These are phyloP conservation scores for Euglossa dilemma DNA, from an alignment of 1,140 invertebrate genomes.

Conservation along the genomic window DNA sequence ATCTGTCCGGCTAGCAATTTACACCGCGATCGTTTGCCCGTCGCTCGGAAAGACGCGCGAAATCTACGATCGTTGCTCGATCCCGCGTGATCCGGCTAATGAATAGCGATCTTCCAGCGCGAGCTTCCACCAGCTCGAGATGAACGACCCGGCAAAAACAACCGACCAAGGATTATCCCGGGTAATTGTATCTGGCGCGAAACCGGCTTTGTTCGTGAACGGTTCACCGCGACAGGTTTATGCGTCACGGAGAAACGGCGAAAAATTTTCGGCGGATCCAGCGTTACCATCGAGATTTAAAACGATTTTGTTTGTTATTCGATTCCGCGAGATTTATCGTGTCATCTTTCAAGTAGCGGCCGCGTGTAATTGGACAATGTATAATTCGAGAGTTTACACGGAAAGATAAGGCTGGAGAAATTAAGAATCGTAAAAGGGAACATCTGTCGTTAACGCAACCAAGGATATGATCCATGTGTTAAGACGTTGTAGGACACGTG, in stretches of 20 bases:
- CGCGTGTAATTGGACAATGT: no score
- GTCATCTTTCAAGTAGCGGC: no score
- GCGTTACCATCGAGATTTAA: neutral
- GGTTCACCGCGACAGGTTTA: constrained; percentile 10
- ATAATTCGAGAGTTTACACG: no score
- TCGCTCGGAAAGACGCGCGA: neutral
- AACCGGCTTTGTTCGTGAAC: neutral
- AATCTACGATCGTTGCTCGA: constrained; percentile 27
- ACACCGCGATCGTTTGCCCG: constrained; percentile 6
- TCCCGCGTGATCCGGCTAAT: constrained; percentile 37
- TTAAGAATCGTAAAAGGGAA: neutral
- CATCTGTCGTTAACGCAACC: neutral
- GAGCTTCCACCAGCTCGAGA: constrained; percentile 10
- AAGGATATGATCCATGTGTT: neutral
- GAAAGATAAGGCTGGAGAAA: no score
- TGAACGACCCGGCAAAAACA: constrained; percentile 21
- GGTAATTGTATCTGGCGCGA: constrained; percentile 34
- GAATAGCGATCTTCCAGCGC: constrained; percentile 36
- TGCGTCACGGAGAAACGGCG: neutral
- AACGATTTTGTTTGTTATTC: neutral
- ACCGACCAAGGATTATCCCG: constrained; percentile 16
- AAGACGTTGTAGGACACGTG: neutral
- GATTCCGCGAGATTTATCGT: no score
- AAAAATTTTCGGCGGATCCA: neutral
- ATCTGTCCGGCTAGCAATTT: constrained; percentile 25